Evolutionary conservation across 2,113 vertebrate genomes (phyloP).

Genomic region (Columba janthina): DNA sequence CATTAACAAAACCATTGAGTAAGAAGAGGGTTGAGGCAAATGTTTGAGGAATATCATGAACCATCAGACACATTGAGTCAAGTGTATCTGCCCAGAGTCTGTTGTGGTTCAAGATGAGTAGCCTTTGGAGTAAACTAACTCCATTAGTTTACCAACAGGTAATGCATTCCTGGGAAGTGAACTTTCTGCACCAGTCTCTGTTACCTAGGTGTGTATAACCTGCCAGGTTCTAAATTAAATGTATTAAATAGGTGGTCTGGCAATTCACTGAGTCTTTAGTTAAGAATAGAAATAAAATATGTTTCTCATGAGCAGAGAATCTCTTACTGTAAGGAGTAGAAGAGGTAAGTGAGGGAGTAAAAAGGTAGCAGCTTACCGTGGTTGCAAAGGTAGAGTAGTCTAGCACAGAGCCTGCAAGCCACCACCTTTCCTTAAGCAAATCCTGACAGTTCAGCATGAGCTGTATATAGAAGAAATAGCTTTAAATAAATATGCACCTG

Average conservation of each 20-base stretch:
- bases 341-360: neutral
- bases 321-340: neutral
- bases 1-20: neutral
- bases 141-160: neutral
- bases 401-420: neutral
- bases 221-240: neutral
- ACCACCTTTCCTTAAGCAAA: neutral
- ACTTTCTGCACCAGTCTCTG: neutral
- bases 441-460: neutral
- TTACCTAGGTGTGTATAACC: neutral
- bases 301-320: neutral
- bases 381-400: neutral
- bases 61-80: neutral
- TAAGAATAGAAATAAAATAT: neutral
- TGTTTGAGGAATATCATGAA: neutral
- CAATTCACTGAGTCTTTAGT: neutral
- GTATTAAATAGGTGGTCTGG: neutral
- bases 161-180: neutral
- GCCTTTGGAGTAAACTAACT: neutral
- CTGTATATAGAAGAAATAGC: neutral
- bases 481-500: neutral
- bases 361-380: neutral
- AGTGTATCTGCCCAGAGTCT: rapidly evolving
- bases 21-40: neutral
- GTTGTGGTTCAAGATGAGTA: neutral